These are phyloP conservation scores for Cyrtodaria siliqua DNA, from an alignment of 2,888 invertebrate genomes.

Conservation along the genomic window DNA sequence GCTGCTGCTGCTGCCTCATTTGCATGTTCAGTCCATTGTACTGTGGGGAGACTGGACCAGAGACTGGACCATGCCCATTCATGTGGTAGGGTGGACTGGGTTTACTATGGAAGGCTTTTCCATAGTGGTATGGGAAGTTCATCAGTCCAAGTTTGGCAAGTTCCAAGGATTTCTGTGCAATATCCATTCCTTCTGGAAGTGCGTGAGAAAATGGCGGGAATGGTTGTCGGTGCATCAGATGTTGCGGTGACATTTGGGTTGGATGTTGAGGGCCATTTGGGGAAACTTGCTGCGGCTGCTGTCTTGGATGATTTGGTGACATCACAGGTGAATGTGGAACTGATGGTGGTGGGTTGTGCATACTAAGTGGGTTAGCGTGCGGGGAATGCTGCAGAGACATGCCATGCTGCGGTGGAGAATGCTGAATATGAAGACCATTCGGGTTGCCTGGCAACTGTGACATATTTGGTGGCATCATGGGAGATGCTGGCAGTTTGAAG, in stretches of 20 bases:
- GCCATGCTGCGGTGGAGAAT: constrained; percentile 58
- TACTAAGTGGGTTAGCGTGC: constrained; percentile 38
- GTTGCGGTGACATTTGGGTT: constrained; percentile 47
- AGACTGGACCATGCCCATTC: constrained; percentile 73
- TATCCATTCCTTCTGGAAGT: constrained; percentile 58
- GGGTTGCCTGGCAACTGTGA: constrained; percentile 57
- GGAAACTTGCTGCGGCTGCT: constrained; percentile 29
- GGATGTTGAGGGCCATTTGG: constrained; percentile 30
- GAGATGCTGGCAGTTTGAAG: constrained; percentile 75
- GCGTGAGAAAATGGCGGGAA: constrained; percentile 55
- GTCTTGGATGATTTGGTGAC: constrained; percentile 61
- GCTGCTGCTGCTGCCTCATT: constrained; percentile 36
- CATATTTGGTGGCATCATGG: constrained; percentile 63
- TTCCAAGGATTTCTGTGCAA: constrained; percentile 59
- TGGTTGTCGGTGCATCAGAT: constrained; percentile 55
- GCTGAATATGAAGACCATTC: constrained; percentile 59
- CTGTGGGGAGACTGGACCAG: constrained; percentile 68
- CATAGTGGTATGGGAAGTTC: constrained; percentile 58
- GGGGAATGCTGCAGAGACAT: constrained; percentile 57
- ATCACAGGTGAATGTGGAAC: constrained; percentile 62
- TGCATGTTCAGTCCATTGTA: constrained; percentile 69
- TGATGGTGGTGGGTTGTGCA: constrained; percentile 42
- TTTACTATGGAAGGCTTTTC: constrained; percentile 62
- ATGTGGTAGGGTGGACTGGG: constrained; percentile 73
- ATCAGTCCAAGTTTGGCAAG: constrained; percentile 60